Evolutionary conservation across 2,888 invertebrate species (phyloP), one percentile per base, ranked within the genome.

Genomic region (Dusona sp.): DNA sequence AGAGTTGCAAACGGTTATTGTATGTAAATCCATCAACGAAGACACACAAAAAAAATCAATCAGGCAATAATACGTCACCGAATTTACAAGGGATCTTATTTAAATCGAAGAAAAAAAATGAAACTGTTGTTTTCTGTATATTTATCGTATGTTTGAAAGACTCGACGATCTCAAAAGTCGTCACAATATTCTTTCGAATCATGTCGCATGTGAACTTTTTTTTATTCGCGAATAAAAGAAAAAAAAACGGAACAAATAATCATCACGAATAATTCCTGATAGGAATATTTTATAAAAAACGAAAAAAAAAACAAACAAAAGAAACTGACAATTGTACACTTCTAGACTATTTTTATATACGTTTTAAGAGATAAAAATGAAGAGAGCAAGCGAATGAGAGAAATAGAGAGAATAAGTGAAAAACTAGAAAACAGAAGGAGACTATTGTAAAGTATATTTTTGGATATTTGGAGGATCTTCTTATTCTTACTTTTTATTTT

Each of bases 331-430:
- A 91, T 90, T 90, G 90, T 92, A 91, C 88, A 90, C 87, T 90
- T 88, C 86, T 90, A 91, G 89, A 91, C 91, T 93, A 93, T 93
- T 93, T 93, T 93, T 93, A 89, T 93, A 93, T 90, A 88, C 87
- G 90, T 91, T 92, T 92, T 92, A 89, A 84, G 88, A 89, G 89
- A 86, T 68, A 81, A 86, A 89, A 75, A 78, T 86, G 67, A 82
- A 54, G 73, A 54, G 72, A 61, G 25, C 16, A 79, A 78, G 45
- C 33, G 51, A 64, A 19, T 29, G 61, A 72, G 48, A 65, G 51
- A n/a, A n/a, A 8, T 33, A 64, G 68, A 61, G 25, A 36, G 25
- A 42, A 38, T 42, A 74, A 72, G 61, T 78, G 73, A 65, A 83
- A 81, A 86, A 75, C 75, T 80, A 78, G 45, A 33, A 77, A 75